Conservation (phyloP, 2,888 invertebrate genomes). For the Miltochrista miniata region DNA sequence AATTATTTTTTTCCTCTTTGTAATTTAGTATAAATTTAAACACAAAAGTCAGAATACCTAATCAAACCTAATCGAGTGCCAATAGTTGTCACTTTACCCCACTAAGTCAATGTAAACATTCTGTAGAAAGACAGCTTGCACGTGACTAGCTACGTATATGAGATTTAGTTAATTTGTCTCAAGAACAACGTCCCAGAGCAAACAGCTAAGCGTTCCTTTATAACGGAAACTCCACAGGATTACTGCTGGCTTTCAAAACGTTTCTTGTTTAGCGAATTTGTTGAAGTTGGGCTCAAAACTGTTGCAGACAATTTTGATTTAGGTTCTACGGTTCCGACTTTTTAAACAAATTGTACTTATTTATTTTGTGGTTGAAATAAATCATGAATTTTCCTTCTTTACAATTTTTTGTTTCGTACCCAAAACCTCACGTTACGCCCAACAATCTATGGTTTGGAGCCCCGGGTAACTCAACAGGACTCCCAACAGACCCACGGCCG, state of each 20-base stretch:
- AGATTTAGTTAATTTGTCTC: conserved; percentile 66
- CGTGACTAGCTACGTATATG: conserved; percentile 62
- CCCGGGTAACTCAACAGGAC: no score
- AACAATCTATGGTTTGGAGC: no score
- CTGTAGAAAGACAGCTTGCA: conserved; percentile 50
- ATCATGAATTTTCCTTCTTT: no score
- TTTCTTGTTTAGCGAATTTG: conserved; percentile 14
- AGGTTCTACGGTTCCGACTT: no score
- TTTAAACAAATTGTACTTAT: no score
- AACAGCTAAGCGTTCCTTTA: conserved; percentile 48
- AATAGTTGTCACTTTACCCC: conserved; percentile 27
- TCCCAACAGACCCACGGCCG: no score
- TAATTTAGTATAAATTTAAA: no score
- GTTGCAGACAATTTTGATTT: neutral
- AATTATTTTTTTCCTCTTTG: no score
- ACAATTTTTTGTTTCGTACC: no score
- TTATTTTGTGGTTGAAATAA: no score
- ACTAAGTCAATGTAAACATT: conserved; percentile 58
- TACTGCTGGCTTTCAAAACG: conserved; percentile 10
- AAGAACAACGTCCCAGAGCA: conserved; percentile 28
- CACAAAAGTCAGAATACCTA: no score
- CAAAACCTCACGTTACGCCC: no score
- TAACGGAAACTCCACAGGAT: conserved; percentile 22
- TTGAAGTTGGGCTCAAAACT: neutral
- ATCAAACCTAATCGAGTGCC: conserved; percentile 32